phyloP scores from a whole-genome alignment of 2,888 invertebrate species.

The Orthosia cruda region DNA sequence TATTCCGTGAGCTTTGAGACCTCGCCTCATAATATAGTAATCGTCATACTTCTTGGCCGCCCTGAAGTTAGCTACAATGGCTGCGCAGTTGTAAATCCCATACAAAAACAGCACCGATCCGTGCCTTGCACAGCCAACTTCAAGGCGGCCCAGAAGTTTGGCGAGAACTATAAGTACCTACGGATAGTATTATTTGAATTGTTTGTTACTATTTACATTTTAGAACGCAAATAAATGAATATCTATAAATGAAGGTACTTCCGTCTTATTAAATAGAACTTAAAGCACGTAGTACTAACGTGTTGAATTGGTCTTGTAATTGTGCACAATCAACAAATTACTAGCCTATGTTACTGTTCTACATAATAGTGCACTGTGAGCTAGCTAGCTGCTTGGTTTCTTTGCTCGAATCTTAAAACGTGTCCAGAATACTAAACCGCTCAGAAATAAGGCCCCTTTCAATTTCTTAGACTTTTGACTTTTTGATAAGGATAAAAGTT shows the following conservation, averaged over 20 bases:
- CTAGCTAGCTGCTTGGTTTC: constrained; percentile 11
- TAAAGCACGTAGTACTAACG: constrained; percentile 14
- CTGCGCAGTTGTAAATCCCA: too few relatives aligned
- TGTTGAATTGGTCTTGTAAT: constrained; percentile 18
- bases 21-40: too few relatives aligned
- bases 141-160: too few relatives aligned
- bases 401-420: constrained; percentile 17
- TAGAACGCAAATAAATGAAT: too few relatives aligned
- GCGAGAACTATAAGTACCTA: too few relatives aligned
- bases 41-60: too few relatives aligned
- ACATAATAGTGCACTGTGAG: constrained; percentile 23
- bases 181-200: too few relatives aligned
- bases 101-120: too few relatives aligned
- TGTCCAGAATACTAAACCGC: constrained; percentile 27
- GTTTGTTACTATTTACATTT: too few relatives aligned
- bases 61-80: too few relatives aligned
- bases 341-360: constrained; percentile 3
- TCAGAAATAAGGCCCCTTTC: background rate
- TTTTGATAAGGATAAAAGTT: background rate
- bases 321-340: constrained; percentile 30
- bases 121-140: too few relatives aligned
- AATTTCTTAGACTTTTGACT: background rate
- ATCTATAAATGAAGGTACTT: background rate
- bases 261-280: background rate
- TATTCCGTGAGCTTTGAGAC: too few relatives aligned